Conservation (phyloP, 2,797 vertebrate genomes). For the Picus viridis region DNA sequence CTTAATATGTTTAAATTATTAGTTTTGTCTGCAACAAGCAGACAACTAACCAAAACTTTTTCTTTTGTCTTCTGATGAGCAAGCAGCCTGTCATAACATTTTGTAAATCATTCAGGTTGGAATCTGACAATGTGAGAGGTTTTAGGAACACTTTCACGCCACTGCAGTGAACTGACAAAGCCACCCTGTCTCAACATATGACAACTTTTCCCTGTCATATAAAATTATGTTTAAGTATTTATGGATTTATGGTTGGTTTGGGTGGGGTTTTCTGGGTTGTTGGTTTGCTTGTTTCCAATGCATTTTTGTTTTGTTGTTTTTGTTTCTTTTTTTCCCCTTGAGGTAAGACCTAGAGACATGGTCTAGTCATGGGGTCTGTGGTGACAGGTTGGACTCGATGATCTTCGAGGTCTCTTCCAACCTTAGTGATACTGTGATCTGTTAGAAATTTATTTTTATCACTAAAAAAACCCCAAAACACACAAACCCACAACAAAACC, state of each 20-base stretch:
- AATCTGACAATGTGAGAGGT: neutral
- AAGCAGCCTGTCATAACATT: neutral
- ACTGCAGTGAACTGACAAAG: neutral
- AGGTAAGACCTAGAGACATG: neutral
- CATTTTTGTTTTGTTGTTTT: neutral
- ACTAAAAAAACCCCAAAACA: neutral
- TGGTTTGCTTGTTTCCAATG: neutral
- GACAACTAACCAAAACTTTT: neutral
- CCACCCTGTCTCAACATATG: neutral
- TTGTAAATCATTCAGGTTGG: neutral
- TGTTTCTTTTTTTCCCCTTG: neutral
- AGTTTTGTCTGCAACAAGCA: neutral
- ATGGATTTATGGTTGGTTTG: neutral
- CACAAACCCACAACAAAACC: too few relatives aligned
- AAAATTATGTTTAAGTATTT: neutral
- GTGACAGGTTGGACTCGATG: too few relatives aligned
- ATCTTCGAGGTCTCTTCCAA: too few relatives aligned
- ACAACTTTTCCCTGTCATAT: neutral
- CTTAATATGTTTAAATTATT: neutral
- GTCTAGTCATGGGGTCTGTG: too few relatives aligned
- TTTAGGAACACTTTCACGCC: neutral
- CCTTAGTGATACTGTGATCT: too few relatives aligned
- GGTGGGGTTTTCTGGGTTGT: neutral
- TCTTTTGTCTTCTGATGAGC: neutral
- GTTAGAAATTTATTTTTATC: neutral